phyloP scores from a whole-genome alignment of 2,888 invertebrate genomes.

The Pherbina coryleti region DNA sequence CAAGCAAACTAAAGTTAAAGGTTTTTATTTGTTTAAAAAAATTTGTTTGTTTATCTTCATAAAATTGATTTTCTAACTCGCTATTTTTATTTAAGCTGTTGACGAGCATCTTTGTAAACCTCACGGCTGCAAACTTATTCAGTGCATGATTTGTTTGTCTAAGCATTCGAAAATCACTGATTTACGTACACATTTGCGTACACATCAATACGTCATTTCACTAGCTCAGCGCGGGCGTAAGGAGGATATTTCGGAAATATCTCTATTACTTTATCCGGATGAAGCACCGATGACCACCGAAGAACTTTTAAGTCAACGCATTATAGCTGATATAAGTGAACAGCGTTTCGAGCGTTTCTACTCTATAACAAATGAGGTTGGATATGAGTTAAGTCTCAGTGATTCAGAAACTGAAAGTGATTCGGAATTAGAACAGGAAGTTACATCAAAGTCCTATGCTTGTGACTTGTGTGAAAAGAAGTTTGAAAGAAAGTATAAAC shows the following conservation, averaged over 20 bases:
- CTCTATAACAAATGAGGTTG: constrained; percentile 65
- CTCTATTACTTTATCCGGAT: constrained; percentile 58
- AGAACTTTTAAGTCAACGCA: constrained; percentile 50
- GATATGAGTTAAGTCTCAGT: constrained; percentile 64
- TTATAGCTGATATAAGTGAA: constrained; percentile 53
- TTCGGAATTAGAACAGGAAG: constrained; percentile 39
- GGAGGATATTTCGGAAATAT: constrained; percentile 51
- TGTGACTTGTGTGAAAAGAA: constrained; percentile 59
- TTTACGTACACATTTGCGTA: constrained; percentile 60
- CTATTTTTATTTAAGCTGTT: constrained; percentile 37
- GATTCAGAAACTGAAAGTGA: constrained; percentile 56
- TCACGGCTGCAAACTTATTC: constrained; percentile 64
- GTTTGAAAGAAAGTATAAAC: constrained; percentile 61
- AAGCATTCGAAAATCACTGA: constrained; percentile 62
- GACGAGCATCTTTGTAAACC: constrained; percentile 59
- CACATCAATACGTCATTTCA: constrained; percentile 54
- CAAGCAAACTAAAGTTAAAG: constrained; percentile 36
- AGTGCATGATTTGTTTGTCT: constrained; percentile 67
- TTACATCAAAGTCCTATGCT: constrained; percentile 48
- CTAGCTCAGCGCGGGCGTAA: constrained; percentile 49
- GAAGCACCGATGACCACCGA: constrained; percentile 43
- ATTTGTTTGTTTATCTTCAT: not conserved
- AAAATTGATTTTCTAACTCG: not conserved
- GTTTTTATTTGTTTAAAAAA: not conserved
- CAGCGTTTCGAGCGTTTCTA: constrained; percentile 61